These are phyloP conservation scores for Ianthella basta DNA, from an alignment of 37 sponge, comb jelly and placozoan genomes.

Conservation along the genomic window DNA sequence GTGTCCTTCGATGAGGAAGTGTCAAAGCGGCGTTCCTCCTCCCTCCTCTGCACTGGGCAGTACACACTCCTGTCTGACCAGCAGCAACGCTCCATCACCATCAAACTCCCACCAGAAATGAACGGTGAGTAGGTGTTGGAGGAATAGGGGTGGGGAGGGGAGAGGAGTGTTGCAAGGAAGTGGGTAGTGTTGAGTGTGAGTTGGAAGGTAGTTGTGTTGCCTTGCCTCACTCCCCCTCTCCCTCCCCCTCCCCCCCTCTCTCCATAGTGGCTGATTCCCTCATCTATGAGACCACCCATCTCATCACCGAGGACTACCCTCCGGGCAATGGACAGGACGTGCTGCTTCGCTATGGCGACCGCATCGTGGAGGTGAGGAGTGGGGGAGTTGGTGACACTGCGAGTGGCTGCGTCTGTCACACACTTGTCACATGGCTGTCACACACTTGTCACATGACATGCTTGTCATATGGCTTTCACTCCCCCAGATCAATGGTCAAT, in stretches of 20 bases:
- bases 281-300: conserved; percentile 53
- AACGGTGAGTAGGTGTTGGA: not conserved
- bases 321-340: conserved; percentile 22
- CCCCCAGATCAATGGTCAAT: conserved; percentile 4
- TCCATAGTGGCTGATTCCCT: conserved; percentile 60
- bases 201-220: too few relatives aligned
- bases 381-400: too few relatives aligned
- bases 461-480: not conserved
- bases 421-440: too few relatives aligned
- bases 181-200: too few relatives aligned
- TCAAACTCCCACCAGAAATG: not conserved
- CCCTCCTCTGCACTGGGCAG: not conserved
- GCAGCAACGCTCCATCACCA: not conserved
- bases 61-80: not conserved
- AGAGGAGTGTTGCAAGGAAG: too few relatives aligned
- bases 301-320: conserved; percentile 68
- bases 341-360: conserved; percentile 53
- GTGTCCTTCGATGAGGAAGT: conserved; percentile 31
- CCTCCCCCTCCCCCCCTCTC: too few relatives aligned
- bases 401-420: too few relatives aligned
- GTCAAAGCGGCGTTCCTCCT: not conserved
- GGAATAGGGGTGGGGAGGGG: not conserved
- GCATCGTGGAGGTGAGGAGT: conserved; percentile 44
- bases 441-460: too few relatives aligned
- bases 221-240: too few relatives aligned